Conservation (phyloP, 2,113 vertebrate species). For the Phylloscopus whistleri region DNA sequence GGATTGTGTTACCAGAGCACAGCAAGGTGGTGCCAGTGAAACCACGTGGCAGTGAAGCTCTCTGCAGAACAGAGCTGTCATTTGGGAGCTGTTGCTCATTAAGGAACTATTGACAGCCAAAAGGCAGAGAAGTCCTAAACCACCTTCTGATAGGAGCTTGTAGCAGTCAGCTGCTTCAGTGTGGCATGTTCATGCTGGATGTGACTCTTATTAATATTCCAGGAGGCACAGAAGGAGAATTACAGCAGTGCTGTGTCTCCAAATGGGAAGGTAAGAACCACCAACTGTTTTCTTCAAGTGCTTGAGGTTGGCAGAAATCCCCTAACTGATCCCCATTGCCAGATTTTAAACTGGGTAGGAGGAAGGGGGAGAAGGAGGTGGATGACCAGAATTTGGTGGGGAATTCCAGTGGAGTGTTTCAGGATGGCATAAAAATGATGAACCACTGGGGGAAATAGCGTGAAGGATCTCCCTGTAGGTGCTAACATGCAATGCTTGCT, state of each 20-base stretch:
- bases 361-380: neutral
- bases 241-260: neutral
- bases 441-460: neutral
- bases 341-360: neutral
- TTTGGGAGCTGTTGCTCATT: neutral
- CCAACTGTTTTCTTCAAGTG: neutral
- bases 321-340: fast-evolving
- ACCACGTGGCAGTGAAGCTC: neutral
- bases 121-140: neutral
- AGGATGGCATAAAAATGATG: neutral
- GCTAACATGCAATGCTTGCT: neutral
- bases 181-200: neutral
- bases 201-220: neutral
- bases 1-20: neutral
- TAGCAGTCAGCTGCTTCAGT: neutral
- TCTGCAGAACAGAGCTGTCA: neutral
- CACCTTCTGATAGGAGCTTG: neutral
- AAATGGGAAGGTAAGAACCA: neutral
- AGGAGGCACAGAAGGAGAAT: neutral
- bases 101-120: neutral
- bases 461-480: neutral
- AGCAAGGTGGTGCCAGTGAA: neutral
- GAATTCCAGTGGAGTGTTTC: neutral
- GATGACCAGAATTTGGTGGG: neutral
- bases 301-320: neutral